Evolutionary conservation across 1,140 invertebrate genomes (phyloP).

Genomic region (Eupeodes corollae): DNA sequence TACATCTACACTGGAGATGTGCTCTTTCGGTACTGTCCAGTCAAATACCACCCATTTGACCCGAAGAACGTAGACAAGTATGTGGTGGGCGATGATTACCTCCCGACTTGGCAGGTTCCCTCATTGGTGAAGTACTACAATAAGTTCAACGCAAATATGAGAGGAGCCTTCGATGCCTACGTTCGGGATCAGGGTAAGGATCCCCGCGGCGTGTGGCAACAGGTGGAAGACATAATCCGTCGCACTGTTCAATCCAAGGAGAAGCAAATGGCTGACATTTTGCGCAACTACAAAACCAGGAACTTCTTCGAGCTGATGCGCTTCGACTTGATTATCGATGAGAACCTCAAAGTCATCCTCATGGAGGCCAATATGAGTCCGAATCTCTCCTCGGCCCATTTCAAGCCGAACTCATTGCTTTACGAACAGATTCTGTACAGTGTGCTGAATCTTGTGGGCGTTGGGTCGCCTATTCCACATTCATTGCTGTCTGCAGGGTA

Average conservation of each 20-base stretch:
- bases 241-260: constrained; percentile 68
- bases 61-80: constrained; percentile 72
- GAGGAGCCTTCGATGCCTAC: constrained; percentile 75
- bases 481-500: constrained; percentile 2
- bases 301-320: constrained; percentile 93
- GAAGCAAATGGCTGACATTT: constrained; percentile 46
- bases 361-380: constrained; percentile 99
- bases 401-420: constrained; percentile 70
- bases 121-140: constrained; percentile 68
- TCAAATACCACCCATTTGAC: constrained; percentile 90
- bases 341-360: constrained; percentile 73
- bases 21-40: constrained; percentile 80
- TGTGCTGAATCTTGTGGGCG: constrained; percentile 68
- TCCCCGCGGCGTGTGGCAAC: constrained; percentile 64
- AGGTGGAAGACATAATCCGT: constrained; percentile 67
- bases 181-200: constrained; percentile 55
- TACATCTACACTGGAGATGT: constrained; percentile 86
- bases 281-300: constrained; percentile 44
- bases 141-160: constrained; percentile 71
- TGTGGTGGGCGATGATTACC: constrained; percentile 88
- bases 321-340: constrained; percentile 87
- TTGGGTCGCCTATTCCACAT: constrained; percentile 34
- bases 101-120: constrained; percentile 88
- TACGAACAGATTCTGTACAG: constrained; percentile 91
- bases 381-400: constrained; percentile 89